These are phyloP conservation scores for Beroe ovata DNA, from an alignment of 37 sponge, comb jelly and placozoan species.

Conservation along the genomic window DNA sequence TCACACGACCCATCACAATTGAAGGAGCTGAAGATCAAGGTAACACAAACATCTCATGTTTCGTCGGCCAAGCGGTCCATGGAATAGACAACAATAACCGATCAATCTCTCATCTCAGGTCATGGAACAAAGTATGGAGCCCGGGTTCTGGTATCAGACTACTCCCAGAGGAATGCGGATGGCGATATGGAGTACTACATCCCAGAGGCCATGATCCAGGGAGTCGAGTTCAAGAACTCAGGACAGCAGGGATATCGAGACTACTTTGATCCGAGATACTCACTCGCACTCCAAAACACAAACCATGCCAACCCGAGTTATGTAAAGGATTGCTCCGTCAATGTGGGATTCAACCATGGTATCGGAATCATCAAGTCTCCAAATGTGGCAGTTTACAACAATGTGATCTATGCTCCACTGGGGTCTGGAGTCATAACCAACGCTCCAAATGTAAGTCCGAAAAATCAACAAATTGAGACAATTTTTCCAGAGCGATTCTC, in stretches of 20 bases:
- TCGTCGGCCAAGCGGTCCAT: too few relatives aligned
- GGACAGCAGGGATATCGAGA: slow-evolving; percentile 84
- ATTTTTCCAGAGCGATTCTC: too few relatives aligned
- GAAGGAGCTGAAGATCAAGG: slow-evolving; percentile 69
- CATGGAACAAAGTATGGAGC: slow-evolving; percentile 75
- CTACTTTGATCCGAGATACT: slow-evolving; percentile 73
- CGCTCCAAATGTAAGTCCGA: neutral
- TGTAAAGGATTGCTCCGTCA: slow-evolving; percentile 72
- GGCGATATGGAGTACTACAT: neutral
- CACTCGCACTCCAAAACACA: slow-evolving; percentile 79
- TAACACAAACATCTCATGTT: neutral
- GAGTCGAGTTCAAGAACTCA: slow-evolving; percentile 81
- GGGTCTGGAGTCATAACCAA: slow-evolving; percentile 71
- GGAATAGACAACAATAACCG: too few relatives aligned
- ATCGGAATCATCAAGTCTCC: slow-evolving; percentile 76
- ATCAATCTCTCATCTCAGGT: neutral
- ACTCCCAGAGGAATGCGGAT: slow-evolving; percentile 1
- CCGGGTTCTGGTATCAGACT: slow-evolving; percentile 73
- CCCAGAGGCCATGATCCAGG: slow-evolving; percentile 73
- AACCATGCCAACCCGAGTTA: slow-evolving; percentile 41
- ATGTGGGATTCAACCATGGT: slow-evolving; percentile 81
- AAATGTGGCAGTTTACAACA: slow-evolving; percentile 69
- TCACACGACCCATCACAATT: slow-evolving; percentile 76
- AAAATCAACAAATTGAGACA: too few relatives aligned
- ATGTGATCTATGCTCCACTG: slow-evolving; percentile 81